phyloP scores from a whole-genome alignment of 2,797 vertebrate species.

The Cossypha dichroa region DNA sequence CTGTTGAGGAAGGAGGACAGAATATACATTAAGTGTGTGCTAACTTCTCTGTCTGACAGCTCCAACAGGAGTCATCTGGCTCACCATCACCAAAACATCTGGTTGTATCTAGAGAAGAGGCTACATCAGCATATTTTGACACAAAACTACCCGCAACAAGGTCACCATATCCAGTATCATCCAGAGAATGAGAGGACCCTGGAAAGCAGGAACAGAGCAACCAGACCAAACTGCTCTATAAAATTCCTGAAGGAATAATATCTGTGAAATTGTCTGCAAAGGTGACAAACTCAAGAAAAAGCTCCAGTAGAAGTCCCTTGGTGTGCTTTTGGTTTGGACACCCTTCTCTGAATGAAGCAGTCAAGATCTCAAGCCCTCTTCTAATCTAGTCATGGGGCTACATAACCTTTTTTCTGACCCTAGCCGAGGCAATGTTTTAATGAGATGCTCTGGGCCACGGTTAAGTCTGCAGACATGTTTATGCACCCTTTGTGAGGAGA shows the following conservation, averaged over 20 bases:
- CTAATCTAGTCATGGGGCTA: background rate
- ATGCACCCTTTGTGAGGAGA: slow-evolving; percentile 8
- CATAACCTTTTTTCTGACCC: background rate
- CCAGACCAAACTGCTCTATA: background rate
- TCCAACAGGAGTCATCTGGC: slow-evolving; percentile 69
- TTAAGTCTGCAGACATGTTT: slow-evolving; percentile 48
- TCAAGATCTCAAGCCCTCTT: background rate
- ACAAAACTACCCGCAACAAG: background rate
- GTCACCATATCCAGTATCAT: background rate
- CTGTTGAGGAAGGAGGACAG: background rate
- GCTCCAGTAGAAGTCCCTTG: background rate
- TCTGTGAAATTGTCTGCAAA: background rate
- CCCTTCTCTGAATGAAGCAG: background rate
- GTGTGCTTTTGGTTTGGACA: background rate
- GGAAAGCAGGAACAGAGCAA: slow-evolving; percentile 25
- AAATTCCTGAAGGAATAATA: background rate
- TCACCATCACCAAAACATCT: slow-evolving; percentile 29
- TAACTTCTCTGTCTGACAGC: slow-evolving; percentile 25
- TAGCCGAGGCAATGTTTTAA: slow-evolving; percentile 17
- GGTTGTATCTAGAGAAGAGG: background rate
- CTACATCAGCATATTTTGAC: background rate
- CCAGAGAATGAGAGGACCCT: background rate
- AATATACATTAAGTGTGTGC: background rate
- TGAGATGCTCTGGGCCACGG: background rate
- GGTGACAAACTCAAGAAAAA: background rate